These are phyloP conservation scores for Orchesella cincta DNA, from an alignment of 1,140 invertebrate species.

Conservation along the genomic window DNA sequence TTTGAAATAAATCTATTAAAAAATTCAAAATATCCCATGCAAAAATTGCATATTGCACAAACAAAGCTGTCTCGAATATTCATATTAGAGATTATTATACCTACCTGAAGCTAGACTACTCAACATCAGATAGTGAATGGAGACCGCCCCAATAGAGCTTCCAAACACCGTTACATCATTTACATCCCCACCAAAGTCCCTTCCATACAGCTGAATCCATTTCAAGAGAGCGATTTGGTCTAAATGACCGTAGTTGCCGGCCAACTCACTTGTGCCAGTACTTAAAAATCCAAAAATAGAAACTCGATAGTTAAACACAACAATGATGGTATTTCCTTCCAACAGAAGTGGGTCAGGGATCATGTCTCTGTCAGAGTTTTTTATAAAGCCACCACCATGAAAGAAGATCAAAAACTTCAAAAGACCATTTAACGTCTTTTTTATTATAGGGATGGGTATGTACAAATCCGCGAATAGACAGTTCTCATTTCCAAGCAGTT, in stretches of 20 bases:
- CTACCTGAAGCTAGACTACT: neutral
- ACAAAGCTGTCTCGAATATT: too few species aligned
- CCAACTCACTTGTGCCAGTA: neutral
- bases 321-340: neutral
- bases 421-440: neutral
- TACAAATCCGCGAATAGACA: neutral
- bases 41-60: too few species aligned
- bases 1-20: conserved; percentile 17
- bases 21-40: too few species aligned
- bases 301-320: neutral
- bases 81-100: too few species aligned
- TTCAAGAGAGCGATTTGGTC: conserved; percentile 9
- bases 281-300: neutral
- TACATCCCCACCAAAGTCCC: neutral
- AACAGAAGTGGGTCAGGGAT: neutral
- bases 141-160: neutral
- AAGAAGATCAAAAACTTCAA: neutral
- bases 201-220: conserved; percentile 3
- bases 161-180: neutral
- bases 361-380: neutral
- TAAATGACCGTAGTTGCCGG: neutral
- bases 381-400: neutral
- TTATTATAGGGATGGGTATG: neutral
- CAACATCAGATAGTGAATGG: neutral
- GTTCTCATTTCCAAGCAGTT: neutral